phyloP scores from a whole-genome alignment of 2,888 invertebrate genomes.

The Notodonta ziczac region DNA sequence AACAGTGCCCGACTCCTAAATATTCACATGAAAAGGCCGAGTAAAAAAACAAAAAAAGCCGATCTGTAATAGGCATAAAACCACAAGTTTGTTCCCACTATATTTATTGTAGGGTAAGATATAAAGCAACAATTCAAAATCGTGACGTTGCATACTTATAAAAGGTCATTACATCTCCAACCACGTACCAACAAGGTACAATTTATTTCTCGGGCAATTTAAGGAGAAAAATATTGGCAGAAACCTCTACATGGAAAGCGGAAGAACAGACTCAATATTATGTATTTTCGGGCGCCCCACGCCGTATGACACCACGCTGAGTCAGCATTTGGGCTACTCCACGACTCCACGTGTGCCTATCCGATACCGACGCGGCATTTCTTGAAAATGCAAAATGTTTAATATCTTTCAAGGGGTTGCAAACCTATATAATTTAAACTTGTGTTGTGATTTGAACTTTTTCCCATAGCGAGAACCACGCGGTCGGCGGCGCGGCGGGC shows the following conservation, averaged over 20 bases:
- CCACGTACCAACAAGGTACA: slow-evolving; percentile 66
- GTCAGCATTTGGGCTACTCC: slow-evolving; percentile 50
- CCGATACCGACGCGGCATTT: slow-evolving; percentile 48
- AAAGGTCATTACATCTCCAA: slow-evolving; percentile 59
- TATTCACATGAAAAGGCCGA: neutral
- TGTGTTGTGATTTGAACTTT: too few relatives aligned
- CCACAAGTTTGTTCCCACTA: too few relatives aligned
- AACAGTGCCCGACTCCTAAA: slow-evolving; percentile 44
- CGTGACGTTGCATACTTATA: slow-evolving; percentile 46
- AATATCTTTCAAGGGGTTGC: slow-evolving; percentile 20
- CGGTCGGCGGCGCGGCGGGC: slow-evolving; percentile 45
- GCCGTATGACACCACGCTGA: slow-evolving; percentile 69
- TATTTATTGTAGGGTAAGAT: slow-evolving; percentile 30
- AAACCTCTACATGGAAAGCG: slow-evolving; percentile 67
- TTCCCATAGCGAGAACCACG: slow-evolving; percentile 7
- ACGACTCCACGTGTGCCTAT: slow-evolving; percentile 41
- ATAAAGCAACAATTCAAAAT: slow-evolving; percentile 49
- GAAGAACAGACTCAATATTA: slow-evolving; percentile 63
- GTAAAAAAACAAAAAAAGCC: neutral
- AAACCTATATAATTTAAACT: neutral
- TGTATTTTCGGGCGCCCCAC: slow-evolving; percentile 62
- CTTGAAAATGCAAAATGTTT: slow-evolving; percentile 36
- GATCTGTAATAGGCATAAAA: neutral
- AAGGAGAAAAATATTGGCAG: slow-evolving; percentile 69
- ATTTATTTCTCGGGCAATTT: slow-evolving; percentile 71